These are phyloP conservation scores for Phylloscopus collybita DNA, from an alignment of 2,797 vertebrate genomes.

Conservation along the genomic window DNA sequence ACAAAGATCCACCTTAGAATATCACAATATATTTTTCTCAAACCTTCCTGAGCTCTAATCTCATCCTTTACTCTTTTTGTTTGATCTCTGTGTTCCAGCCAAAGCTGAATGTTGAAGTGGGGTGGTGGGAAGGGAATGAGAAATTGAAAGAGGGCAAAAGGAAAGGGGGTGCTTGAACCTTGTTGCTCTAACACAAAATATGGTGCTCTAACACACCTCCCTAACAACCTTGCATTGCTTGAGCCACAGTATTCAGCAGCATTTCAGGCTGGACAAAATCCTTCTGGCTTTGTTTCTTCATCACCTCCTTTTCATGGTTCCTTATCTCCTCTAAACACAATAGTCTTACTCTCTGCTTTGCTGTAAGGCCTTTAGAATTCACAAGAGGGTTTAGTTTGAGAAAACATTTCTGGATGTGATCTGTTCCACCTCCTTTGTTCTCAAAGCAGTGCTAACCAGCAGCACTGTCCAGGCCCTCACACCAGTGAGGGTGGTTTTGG, in stretches of 20 bases:
- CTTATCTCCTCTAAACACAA: constrained; percentile 5
- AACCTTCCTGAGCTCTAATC: neutral
- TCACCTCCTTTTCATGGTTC: neutral
- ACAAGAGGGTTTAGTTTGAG: neutral
- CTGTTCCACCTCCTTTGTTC: neutral
- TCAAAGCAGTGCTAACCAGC: neutral
- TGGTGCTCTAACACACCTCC: neutral
- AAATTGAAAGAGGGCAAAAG: neutral
- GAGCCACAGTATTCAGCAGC: neutral
- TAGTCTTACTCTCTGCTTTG: neutral
- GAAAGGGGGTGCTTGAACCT: neutral
- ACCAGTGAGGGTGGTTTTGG: neutral
- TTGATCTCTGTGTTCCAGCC: neutral
- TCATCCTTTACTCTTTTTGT: neutral
- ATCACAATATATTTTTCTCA: neutral
- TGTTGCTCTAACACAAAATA: neutral
- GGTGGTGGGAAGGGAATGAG: accelerated
- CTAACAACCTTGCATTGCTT: neutral
- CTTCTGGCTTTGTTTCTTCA: neutral
- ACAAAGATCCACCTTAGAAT: neutral
- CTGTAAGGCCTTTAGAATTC: neutral
- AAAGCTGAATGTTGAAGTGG: neutral
- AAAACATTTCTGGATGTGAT: neutral
- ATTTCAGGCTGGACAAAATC: neutral
- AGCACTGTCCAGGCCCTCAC: neutral